Percentiles rank a stretch among this genome's conserved stretches.
Conservation (phyloP, 2,888 invertebrate species). For the Drosophila conformis region DNA sequence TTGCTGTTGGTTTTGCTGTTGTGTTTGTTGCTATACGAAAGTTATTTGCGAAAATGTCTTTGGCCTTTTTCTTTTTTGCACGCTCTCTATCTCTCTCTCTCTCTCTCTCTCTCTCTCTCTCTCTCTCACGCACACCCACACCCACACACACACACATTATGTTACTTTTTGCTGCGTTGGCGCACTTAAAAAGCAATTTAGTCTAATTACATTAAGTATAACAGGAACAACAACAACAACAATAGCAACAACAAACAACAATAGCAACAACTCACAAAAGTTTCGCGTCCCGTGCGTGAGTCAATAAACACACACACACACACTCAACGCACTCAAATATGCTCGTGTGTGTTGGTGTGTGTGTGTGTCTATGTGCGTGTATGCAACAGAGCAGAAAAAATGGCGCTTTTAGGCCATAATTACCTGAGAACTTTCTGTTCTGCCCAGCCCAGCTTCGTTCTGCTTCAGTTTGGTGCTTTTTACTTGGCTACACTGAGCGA, state of each 20-base stretch:
- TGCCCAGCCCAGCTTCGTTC: slow-evolving; percentile 24
- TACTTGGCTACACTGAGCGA: slow-evolving; percentile 12
- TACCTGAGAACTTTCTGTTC: slow-evolving; percentile 75
- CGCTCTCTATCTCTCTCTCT: not conserved
- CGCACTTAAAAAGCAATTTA: slow-evolving; percentile 80
- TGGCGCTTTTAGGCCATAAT: slow-evolving; percentile 79
- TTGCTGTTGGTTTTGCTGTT: slow-evolving; percentile 25
- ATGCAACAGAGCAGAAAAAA: slow-evolving; percentile 52
- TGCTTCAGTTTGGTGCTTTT: slow-evolving; percentile 17
- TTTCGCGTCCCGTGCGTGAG: slow-evolving; percentile 68
- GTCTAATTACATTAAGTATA: slow-evolving; percentile 80
- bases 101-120: not conserved
- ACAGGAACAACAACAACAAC: slow-evolving; percentile 26
- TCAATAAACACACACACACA: slow-evolving; percentile 68
- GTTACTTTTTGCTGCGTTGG: slow-evolving; percentile 53
- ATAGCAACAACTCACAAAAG: slow-evolving; percentile 45
- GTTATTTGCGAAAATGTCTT: slow-evolving; percentile 22
- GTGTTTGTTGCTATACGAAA: slow-evolving; percentile 9
- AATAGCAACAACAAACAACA: slow-evolving; percentile 10
- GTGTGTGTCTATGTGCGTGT: slow-evolving; percentile 19
- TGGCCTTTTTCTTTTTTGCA: not conserved
- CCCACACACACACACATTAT: not conserved
- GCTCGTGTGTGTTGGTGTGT: slow-evolving; percentile 16
- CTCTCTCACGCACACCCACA: not conserved
- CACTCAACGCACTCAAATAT: slow-evolving; percentile 30